Base-by-base conservation (phyloP, 2,797 vertebrate species). In the Arctocebus calabarensis region DNA sequence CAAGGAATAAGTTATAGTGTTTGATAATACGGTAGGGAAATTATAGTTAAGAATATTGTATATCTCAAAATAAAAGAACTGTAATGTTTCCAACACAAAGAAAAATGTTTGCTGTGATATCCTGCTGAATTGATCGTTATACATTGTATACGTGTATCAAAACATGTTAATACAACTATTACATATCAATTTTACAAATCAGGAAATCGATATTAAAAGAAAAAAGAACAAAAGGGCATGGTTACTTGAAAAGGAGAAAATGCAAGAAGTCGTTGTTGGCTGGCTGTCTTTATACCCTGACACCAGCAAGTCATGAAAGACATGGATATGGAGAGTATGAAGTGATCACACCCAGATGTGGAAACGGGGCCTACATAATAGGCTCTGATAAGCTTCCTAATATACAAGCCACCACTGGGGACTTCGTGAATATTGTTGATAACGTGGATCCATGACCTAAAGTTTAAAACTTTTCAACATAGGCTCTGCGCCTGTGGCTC, bases 391-490 rank as follows among this genome's bases (percentile, higher is more conserved):
- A 5, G 32, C 11, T 29, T 82, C 66, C 7, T 52, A 19, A 16
- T n/a, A 29, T 32, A 29, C 66, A 88, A 86, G 32, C 2, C 57
- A 75, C 66, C 59, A 27, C 20, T 25, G 20, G 14, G 57, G 5
- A 9, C 11, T 77, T 43, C 23, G 68, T 12, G 55, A 75, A 40
- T 70, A 64, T 32, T 57, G 25, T 62, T 32, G 20, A n/a, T 22
- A 48, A 57, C 23, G 22, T 3, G 14, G 73, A 32, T 32, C 34
- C 40, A 57, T 27, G 11, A n/a, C 8, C 27, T 55, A 19, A 85
- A 88, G 37, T 83, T 93, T 77, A 79, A 89, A 95, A 85, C 5
- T 52, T 79, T 78, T 87, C 22, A 59, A 59, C 6, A 74, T 29
- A 55, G n/a, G n/a, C n/a, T n/a, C n/a, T n/a, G n/a, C n/a, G n/a